phyloP scores from a whole-genome alignment of 2,113 vertebrate species.

The Malurus cyaneus region DNA sequence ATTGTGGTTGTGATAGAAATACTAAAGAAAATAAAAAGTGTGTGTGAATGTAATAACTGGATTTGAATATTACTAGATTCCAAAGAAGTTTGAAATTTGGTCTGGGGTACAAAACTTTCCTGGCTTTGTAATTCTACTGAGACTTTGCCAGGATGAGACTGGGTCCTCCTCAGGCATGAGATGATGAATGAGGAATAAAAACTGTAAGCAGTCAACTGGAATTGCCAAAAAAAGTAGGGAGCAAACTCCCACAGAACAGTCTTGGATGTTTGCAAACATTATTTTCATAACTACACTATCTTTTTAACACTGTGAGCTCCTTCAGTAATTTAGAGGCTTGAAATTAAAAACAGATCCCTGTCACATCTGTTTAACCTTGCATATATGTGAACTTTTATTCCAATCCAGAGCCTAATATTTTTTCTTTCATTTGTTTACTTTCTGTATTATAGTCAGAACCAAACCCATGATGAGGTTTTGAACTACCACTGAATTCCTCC shows the following conservation, averaged over 20 bases:
- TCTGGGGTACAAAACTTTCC: background rate
- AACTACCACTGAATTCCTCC: background rate
- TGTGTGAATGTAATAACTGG: background rate
- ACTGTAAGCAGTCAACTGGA: background rate
- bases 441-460: background rate
- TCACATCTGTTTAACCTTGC: background rate
- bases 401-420: background rate
- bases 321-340: background rate
- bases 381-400: background rate
- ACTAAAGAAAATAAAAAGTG: background rate
- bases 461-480: slow-evolving; percentile 2
- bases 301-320: background rate
- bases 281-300: background rate
- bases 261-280: background rate
- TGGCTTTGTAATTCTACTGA: background rate
- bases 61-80: background rate
- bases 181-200: background rate
- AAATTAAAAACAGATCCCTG: background rate
- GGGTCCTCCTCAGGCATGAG: background rate
- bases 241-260: background rate
- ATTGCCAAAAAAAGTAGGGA: background rate
- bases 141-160: background rate
- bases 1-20: background rate
- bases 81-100: background rate
- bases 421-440: background rate